These are phyloP conservation scores for Dasypolia templi DNA, from an alignment of 2,888 invertebrate species.

Conservation along the genomic window DNA sequence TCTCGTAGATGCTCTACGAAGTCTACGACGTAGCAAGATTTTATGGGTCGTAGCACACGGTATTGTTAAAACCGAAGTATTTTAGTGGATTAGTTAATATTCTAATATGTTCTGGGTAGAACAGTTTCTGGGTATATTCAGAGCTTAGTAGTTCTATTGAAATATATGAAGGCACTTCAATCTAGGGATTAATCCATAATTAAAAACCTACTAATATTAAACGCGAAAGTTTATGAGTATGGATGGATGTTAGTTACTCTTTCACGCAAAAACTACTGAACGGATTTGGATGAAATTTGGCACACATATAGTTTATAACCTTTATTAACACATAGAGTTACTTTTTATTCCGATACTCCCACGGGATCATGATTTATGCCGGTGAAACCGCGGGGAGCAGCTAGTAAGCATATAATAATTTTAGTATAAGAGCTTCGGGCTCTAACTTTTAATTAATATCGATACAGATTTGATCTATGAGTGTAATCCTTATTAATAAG, in stretches of 20 bases:
- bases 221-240: no score
- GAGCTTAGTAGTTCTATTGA: slow-evolving; percentile 29
- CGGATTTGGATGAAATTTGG: no score
- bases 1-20: slow-evolving; percentile 47
- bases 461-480: background rate
- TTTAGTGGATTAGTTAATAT: slow-evolving; percentile 46
- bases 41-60: slow-evolving; percentile 41
- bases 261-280: no score
- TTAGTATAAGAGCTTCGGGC: background rate
- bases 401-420: no score
- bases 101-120: slow-evolving; percentile 29
- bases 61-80: slow-evolving; percentile 46
- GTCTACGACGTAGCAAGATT: slow-evolving; percentile 57
- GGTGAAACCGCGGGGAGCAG: no score
- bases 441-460: background rate
- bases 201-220: no score
- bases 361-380: no score
- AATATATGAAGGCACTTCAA: slow-evolving; percentile 12
- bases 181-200: background rate
- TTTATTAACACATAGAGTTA: no score
- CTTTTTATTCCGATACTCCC: no score
- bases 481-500: background rate
- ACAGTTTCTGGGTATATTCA: slow-evolving; percentile 18
- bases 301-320: no score
- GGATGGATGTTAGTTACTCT: no score